Percentiles rank a stretch among this genome's conserved stretches.
phyloP scores from a whole-genome alignment of 92 coral and sea anemone genomes.

The Micromussa lordhowensis region DNA sequence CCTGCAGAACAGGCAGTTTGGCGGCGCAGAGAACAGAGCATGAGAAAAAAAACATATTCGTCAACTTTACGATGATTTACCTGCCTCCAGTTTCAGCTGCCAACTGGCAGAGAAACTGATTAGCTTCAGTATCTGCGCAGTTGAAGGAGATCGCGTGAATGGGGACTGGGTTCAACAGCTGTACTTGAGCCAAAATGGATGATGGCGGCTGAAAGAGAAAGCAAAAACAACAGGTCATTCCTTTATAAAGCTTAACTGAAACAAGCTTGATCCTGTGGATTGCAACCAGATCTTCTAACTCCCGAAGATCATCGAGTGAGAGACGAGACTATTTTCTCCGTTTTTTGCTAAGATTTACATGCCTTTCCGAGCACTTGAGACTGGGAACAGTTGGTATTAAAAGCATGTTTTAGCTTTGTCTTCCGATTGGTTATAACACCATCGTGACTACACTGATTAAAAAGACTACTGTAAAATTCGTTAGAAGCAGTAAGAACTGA shows the following conservation, averaged over 20 bases:
- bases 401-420: not conserved
- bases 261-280: not conserved
- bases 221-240: not conserved
- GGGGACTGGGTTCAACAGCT: constrained; percentile 94
- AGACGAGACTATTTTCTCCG: not conserved
- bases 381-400: not conserved
- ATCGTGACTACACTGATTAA: no score
- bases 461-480: no score
- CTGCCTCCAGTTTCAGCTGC: constrained; percentile 92
- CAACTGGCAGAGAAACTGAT: constrained; percentile 92
- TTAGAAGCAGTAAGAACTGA: not conserved
- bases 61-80: constrained; percentile 26
- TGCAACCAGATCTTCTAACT: not conserved
- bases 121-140: constrained; percentile 97
- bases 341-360: no score
- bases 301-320: not conserved
- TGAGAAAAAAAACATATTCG: no score
- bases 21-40: no score
- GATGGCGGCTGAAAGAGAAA: constrained; percentile 87
- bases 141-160: constrained; percentile 98
- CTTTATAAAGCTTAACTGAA: not conserved
- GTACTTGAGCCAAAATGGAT: constrained; percentile 94
- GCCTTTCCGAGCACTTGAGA: not conserved
- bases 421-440: not conserved
- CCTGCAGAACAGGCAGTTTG: no score